Evolutionary conservation across 2,888 invertebrate species (phyloP), one percentile per base, ranked within the genome.

Genomic region (Lottia gigantea): DNA sequence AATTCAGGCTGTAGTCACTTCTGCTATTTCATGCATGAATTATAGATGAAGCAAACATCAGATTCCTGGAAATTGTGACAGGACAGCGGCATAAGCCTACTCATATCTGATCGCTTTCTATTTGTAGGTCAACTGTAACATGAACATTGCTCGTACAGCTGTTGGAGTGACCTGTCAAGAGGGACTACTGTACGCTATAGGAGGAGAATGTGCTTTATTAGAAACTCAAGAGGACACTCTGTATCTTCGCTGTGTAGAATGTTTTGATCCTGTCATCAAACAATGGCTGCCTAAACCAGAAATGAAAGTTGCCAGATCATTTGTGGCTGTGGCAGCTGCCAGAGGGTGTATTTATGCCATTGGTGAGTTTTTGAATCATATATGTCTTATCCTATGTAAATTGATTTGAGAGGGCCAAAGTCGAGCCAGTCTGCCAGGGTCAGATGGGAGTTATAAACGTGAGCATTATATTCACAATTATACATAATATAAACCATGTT

Each of bases 301-400:
- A 71, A 85, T 85, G 84, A 83, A 84, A 69, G 80, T 83, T 45
- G 83, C 85, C 0, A 72, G 87, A 45, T 87, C 87, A 14, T 86
- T 86, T 76, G 96, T 97, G 68, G 96, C 97, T 73, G 96, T 95
- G 78, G 95, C 92, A 66, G 95, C 94, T 78, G 91, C 95, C 46
- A 92, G 92, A 86, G 93, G 93, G 67, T 81, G 75, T 74, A 72
- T 87, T 25, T 87, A 86, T 82, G 86, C 86, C 62, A 83, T 87
- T 71, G 87, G 87, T 87, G 72, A 65, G 64, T 67, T 7, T 47
- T 46, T 11, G 15, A 6, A 8, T 40, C 11, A 40, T 40, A 8
- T 31, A n/a, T n/a, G n/a, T n/a, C n/a, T n/a, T n/a, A n/a, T n/a
- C n/a, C n/a, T n/a, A n/a, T n/a, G n/a, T n/a, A n/a, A n/a, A n/a